Base-by-base conservation (phyloP, 2,888 invertebrate genomes). In the Ophion slaviceki region DNA sequence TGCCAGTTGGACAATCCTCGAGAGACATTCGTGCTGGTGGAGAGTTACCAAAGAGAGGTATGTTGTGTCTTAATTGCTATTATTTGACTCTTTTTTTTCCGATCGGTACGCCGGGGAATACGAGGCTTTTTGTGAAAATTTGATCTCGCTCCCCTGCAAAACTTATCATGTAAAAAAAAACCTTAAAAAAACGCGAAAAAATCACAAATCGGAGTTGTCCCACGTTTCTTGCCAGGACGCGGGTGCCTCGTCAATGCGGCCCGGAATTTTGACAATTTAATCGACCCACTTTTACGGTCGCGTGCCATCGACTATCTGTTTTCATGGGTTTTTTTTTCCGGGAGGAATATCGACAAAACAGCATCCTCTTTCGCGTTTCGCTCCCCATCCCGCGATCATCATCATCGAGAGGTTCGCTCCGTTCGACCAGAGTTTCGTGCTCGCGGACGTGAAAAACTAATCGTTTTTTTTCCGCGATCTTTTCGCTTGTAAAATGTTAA, bases 261-360 rank as follows among this genome's bases (percentile, higher is more conserved):
- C 40, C 14, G 17, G 71, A 66, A 45, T 77, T 67, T 72, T 61
- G 72, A 77, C 66, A 81, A 85, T 87, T 82, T 82, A 62, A 82
- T 77, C 83, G 86, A 87, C 84, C 87, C 83, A 87, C 64, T 89
- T 87, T 71, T 79, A 36, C 70, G 71, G 85, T 91, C 84, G 90
- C 90, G 88, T 91, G 57, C 77, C 75, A 87, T 86, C 85, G 78
- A 87, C 89, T 90, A 89, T 84, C 84, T 88, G 85, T 87, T 87
- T 87, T 88, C 84, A 87, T 87, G 83, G 76, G 82, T 84, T 87
- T 86, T 86, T 86, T 87, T 89, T 87, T 88, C 83, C 88, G 88
- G 86, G 87, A 80, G 82, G 86, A 86, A 88, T 93, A 93, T 93
- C 92, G 93, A 93, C 90, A 92, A 93, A 93, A 93, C 93, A 91